Percentiles rank a stretch among this genome's conserved stretches.
These are phyloP conservation scores for Griposia aprilina DNA, from an alignment of 2,888 invertebrate species.

Conservation along the genomic window DNA sequence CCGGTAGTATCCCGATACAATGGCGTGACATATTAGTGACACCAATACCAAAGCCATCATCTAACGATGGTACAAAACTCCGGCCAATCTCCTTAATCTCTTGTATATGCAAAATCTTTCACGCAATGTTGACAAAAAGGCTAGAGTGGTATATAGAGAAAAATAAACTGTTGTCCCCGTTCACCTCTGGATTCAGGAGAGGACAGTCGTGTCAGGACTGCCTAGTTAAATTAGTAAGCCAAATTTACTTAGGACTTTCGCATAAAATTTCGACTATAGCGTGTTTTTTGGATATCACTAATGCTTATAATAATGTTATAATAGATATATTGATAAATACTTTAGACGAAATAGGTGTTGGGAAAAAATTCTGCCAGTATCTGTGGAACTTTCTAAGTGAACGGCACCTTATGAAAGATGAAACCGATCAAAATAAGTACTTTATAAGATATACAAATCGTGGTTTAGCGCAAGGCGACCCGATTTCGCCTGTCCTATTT, in stretches of 20 bases:
- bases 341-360: neutral
- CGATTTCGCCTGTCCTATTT: no score
- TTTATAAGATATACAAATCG: no score
- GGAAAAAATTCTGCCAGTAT: neutral
- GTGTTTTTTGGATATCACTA: conserved; percentile 19
- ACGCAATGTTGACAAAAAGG: no score
- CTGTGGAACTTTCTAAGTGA: neutral
- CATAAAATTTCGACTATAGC: conserved; percentile 13
- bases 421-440: no score
- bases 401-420: neutral
- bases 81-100: conserved; percentile 3
- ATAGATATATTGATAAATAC: neutral
- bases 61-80: neutral
- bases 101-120: no score
- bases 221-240: conserved; percentile 12
- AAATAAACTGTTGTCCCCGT: no score
- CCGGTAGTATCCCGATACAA: neutral
- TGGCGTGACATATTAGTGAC: no score
- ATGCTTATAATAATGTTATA: conserved; percentile 4
- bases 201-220: no score
- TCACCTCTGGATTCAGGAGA: no score
- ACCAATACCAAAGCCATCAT: no score
- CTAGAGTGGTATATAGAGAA: no score
- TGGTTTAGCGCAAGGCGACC: no score
- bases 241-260: conserved; percentile 33